Evolutionary conservation across 2,888 invertebrate genomes (phyloP), one percentile per base, ranked within the genome.

Genomic region (Endomychus coccineus): DNA sequence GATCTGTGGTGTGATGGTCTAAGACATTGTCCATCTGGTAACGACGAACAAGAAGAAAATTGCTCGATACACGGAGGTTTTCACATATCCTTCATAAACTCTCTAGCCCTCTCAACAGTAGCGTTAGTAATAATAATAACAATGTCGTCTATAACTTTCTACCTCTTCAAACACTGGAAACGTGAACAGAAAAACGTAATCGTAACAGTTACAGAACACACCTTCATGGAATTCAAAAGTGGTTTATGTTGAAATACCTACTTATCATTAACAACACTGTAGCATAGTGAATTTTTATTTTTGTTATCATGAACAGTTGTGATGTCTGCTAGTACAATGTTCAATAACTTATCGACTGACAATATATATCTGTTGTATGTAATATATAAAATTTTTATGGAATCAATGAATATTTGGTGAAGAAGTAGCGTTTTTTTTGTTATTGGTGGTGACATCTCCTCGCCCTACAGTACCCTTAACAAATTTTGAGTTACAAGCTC

Each of bases 1-100:
- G 75, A 79, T 2, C 61, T 87, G 3, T 85, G 86, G 85, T 87
- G 86, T 61, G 86, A 87, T 58, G 84, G 85, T 1, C 73, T 78
- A 24, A 69, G 75, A 2, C 84, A 87, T 55, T 87, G 87, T 57
- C 86, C 85, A 9, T 83, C 84, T 3, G 85, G 86, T 2, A 83
- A 77, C 61, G 87, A 86, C 58, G 85, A 86, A 66, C 80, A 81
- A 46, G 83, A 83, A 52, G 71, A 75, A 1, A 83, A 83, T 55
- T 84, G 84, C 59, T 77, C 81, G 14, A 78, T 80, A 46, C 75
- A 77, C 39, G 75, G 78, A 51, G 77, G 78, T 10, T 67, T 82
- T 29, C 79, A 82, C 3, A 69, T 79, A 24, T 72, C 79, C 6
- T 80, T 60, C 29, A 50, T 61, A 36, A 61, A 62, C 38, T 54